These are phyloP conservation scores for Clarias fuscus DNA, from an alignment of 2,797 vertebrate species.

Conservation along the genomic window DNA sequence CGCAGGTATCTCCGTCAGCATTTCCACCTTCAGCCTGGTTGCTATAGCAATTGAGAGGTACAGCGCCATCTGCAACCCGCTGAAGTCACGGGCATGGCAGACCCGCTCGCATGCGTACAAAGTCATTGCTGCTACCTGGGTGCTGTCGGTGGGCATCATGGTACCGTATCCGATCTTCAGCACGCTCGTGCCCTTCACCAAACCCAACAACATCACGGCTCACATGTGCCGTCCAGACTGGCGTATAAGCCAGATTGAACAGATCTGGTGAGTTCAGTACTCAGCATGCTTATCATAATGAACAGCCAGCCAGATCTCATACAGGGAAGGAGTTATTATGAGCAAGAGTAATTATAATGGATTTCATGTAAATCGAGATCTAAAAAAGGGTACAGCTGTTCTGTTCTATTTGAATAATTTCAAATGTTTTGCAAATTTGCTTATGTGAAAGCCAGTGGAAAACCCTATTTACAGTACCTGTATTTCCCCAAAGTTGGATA, in stretches of 20 bases:
- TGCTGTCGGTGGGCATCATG: slow-evolving; percentile 85
- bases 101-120: slow-evolving; percentile 91
- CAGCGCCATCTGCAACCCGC: slow-evolving; percentile 93
- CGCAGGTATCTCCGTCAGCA: slow-evolving; percentile 89
- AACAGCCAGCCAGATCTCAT: background rate
- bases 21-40: slow-evolving; percentile 95
- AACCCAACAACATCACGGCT: slow-evolving; percentile 56
- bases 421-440: background rate
- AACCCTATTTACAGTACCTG: background rate
- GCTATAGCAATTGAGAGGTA: slow-evolving; percentile 94
- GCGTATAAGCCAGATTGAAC: slow-evolving; percentile 78
- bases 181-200: slow-evolving; percentile 60
- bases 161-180: slow-evolving; percentile 88
- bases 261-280: slow-evolving; percentile 79
- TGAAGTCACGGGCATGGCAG: slow-evolving; percentile 92
- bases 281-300: slow-evolving; percentile 1
- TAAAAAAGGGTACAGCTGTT: background rate
- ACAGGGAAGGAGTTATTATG: background rate
- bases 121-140: slow-evolving; percentile 89
- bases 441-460: background rate
- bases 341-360: background rate
- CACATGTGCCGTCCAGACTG: slow-evolving; percentile 82
- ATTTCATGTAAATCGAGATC: background rate
- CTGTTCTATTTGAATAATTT: background rate
- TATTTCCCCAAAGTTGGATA: background rate